Evolutionary conservation across 2,797 vertebrate genomes (phyloP), one percentile per base, ranked within the genome.

Genomic region (Threskiornis aethiopicus): DNA sequence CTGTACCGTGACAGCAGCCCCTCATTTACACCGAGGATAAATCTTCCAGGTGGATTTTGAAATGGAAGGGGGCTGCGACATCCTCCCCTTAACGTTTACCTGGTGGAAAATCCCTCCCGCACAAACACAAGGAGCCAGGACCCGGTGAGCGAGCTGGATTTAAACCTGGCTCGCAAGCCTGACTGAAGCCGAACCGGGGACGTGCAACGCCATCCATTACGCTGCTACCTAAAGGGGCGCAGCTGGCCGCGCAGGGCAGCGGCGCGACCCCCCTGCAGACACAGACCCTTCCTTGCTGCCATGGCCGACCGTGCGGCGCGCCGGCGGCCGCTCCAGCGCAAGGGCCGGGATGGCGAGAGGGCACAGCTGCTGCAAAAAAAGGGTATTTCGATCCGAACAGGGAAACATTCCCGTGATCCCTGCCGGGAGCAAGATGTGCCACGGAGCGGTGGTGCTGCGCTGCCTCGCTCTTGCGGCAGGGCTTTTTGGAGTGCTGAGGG

Each of bases 21-120:
- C 80, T 35, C 65, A 0, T 9, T 28, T 0, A 5, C 75, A 10
- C 29, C 1, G 0, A 5, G 49, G 13, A 47, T 1, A n/a, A 54
- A 17, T 33, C 3, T 61, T 7, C 65, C 7, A 25, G 46, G 41
- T 4, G 42, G 10, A 0, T 15, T 21, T 2, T 8, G 61, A 16
- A 15, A 20, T 0, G 33, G 29, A 31, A 29, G 46, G 46, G 41
- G 71, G 64, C 51, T 10, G 31, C 18, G 44, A 16, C 65, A 57
- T 9, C 71, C 25, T 29, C 35, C 41, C 58, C 14, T 0, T 0
- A 2, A 19, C 0, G 24, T 20, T 3, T 7, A 12, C 42, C 15
- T 1, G 52, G 18, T 11, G 33, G 16, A 52, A 89, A 88, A 66
- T 11, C 61, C 81, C 78, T 44, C 64, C 66, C 6, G 47, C 52